Evolutionary conservation across 2,113 vertebrate species (phyloP), one percentile per base, ranked within the genome.

Genomic region (Myrmecophaga tridactyla): DNA sequence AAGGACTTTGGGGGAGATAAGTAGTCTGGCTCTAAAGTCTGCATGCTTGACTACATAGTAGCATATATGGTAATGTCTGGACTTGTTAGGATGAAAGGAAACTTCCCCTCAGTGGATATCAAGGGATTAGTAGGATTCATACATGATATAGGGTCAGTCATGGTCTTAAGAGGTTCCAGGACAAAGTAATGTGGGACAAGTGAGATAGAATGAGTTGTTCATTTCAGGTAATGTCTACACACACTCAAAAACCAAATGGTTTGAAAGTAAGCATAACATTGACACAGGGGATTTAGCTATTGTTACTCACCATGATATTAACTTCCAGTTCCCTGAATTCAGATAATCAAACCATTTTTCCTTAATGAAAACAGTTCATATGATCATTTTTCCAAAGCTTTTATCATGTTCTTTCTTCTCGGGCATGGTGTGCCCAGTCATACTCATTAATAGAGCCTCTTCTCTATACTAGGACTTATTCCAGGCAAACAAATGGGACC

Each of bases 181-280:
- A 51, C 29, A 51, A 41, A 53, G 36, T 43, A 23, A 25, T 0
- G 0, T 0, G 67, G 25, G 7, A 25, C 25, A 0, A 0, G 0
- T 0, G 5, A 31, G 77, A 75, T 18, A 41, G 43, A 43, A 20
- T 0, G 21, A 27, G 18, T 12, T 27, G 5, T 31, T 2, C 6
- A 4, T 36, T 36, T 70, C 63, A 63, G 3, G 25, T 2, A 12
- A 10, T 1, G 2, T 34, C 48, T 46, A 17, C 0, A n/a, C n/a
- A n/a, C n/a, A n/a, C 0, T 25, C 78, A 67, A 78, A 60, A 9
- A 39, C 43, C 95, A 76, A 58, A 39, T 31, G 65, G 70, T 6
- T 51, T 8, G 5, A 65, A 65, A 70, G 46, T 39, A 18, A 58
- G 23, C 85, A 27, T 13, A 29, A 48, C 51, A 48, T 43, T 0